phyloP scores from a whole-genome alignment of 1,140 invertebrate species.

The Musca vetustissima region DNA sequence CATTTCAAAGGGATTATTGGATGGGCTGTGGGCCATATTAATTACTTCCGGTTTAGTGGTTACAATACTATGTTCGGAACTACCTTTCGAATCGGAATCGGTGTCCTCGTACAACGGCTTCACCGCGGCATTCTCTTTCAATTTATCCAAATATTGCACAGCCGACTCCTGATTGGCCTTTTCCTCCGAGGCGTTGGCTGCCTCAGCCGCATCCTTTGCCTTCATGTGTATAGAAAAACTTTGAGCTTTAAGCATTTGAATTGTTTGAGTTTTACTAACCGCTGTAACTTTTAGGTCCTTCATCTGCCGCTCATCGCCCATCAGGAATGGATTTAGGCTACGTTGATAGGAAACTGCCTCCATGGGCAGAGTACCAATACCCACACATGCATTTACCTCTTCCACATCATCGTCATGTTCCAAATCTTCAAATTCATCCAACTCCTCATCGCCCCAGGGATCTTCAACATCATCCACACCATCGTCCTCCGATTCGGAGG shows the following conservation, averaged over 20 bases:
- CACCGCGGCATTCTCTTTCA: slow-evolving; percentile 36
- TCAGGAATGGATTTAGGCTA: slow-evolving; percentile 27
- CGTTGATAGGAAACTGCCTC: slow-evolving; percentile 24
- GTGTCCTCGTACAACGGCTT: slow-evolving; percentile 49
- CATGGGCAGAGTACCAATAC: not conserved
- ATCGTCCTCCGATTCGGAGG: slow-evolving; percentile 36
- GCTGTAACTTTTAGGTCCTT: slow-evolving; percentile 40
- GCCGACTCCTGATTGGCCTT: slow-evolving; percentile 5
- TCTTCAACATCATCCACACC: slow-evolving; percentile 27
- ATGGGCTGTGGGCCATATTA: slow-evolving; percentile 27
- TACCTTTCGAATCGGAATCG: slow-evolving; percentile 61
- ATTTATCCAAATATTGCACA: slow-evolving; percentile 36
- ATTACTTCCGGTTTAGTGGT: slow-evolving; percentile 49
- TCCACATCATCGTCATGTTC: slow-evolving; percentile 35
- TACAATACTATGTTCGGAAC: slow-evolving; percentile 54
- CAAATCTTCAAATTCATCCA: slow-evolving; percentile 28
- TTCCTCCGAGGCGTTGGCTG: not conserved
- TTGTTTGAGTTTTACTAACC: slow-evolving; percentile 40
- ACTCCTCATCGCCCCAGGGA: slow-evolving; percentile 23
- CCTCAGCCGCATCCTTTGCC: not conserved
- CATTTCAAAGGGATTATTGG: slow-evolving; percentile 40
- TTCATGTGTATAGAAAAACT: slow-evolving; percentile 27
- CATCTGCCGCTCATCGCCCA: slow-evolving; percentile 48
- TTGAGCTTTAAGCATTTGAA: slow-evolving; percentile 37
- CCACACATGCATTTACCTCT: slow-evolving; percentile 28